Conservation (phyloP, 2,797 vertebrate species). For the Myotis pilosus region DNA sequence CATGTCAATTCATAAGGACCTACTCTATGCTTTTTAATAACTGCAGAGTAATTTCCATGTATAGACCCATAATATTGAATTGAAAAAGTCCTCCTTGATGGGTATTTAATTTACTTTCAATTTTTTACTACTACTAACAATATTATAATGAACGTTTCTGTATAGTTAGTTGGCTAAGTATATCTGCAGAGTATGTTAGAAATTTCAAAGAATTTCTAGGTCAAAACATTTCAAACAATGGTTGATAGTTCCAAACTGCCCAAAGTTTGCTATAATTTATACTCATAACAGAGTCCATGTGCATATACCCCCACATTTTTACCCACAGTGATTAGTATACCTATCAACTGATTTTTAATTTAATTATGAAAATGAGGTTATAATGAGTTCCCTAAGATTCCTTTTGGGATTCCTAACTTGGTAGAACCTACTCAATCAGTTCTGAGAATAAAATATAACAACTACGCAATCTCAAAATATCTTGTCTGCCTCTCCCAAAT, state of each 20-base stretch:
- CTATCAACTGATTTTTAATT: conserved; percentile 15
- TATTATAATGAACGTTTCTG: not conserved
- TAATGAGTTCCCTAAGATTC: not conserved
- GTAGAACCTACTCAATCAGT: not conserved
- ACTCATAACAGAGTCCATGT: not conserved
- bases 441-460: conserved; percentile 41
- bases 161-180: not conserved
- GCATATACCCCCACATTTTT: not conserved
- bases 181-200: not conserved
- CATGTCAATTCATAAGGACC: not conserved
- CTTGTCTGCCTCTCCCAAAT: not conserved
- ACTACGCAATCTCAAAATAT: not conserved
- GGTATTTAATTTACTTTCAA: conserved; percentile 2
- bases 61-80: not conserved
- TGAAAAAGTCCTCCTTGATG: not conserved
- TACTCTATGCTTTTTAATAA: not conserved
- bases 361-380: not conserved
- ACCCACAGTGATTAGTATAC: not conserved
- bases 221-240: conserved; percentile 3
- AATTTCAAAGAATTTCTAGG: conserved; percentile 14
- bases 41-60: not conserved
- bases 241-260: not conserved
- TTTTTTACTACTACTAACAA: conserved; percentile 15
- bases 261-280: conserved; percentile 13
- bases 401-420: conserved; percentile 1